These are phyloP conservation scores for Oryctes rhinoceros DNA, from an alignment of 1,140 invertebrate genomes.

Conservation along the genomic window DNA sequence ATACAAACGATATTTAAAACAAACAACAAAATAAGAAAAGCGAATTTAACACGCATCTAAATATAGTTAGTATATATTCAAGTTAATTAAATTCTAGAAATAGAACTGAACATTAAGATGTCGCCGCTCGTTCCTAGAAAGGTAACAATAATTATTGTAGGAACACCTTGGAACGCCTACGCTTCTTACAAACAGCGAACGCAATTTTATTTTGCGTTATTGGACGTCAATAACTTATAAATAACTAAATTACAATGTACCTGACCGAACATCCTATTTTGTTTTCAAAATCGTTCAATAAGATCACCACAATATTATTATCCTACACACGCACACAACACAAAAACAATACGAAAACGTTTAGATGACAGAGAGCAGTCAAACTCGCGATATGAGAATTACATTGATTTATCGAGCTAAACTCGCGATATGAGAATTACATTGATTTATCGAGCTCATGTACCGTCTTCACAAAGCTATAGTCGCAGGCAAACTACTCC, in stretches of 20 bases:
- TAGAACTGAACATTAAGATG: background rate
- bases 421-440: background rate
- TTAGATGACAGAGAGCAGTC: background rate
- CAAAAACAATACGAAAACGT: background rate
- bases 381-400: background rate
- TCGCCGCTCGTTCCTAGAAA: background rate
- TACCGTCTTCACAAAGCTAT: background rate
- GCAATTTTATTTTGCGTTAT: background rate
- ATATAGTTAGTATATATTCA: background rate
- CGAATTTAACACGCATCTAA: background rate
- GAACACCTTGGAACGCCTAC: background rate
- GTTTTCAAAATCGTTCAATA: background rate
- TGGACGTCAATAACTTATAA: background rate
- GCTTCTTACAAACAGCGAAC: background rate
- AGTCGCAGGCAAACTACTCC: no score
- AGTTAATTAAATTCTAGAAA: background rate
- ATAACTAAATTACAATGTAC: constrained; percentile 10
- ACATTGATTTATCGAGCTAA: background rate
- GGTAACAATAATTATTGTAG: background rate
- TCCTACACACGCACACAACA: background rate
- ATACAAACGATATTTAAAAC: background rate
- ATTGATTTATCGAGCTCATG: background rate
- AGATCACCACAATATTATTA: background rate
- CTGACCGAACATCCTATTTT: background rate
- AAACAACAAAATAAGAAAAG: background rate